Evolutionary conservation across 1,140 invertebrate genomes (phyloP).

Genomic region (Cotesia vestalis): DNA sequence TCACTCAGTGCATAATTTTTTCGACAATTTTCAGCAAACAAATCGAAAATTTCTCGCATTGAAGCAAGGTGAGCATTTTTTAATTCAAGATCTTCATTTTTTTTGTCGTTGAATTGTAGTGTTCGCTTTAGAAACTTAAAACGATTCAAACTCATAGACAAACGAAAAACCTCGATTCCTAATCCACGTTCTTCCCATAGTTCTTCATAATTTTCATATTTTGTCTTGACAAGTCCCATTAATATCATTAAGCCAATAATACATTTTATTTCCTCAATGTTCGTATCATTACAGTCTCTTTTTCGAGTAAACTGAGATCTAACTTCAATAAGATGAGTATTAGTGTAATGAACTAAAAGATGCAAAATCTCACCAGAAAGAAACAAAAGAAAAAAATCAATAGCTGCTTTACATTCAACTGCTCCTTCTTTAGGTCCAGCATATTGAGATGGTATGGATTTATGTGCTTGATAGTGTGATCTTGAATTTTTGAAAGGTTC

Average conservation of each 20-base stretch:
- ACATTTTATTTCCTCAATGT: no score
- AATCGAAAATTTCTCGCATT: background rate
- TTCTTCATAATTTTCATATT: background rate
- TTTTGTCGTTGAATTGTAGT: background rate
- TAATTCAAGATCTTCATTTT: background rate
- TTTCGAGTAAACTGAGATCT: no score
- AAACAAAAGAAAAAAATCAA: constrained; percentile 19
- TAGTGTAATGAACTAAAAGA: no score
- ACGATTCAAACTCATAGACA: background rate
- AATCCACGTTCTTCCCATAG: background rate
- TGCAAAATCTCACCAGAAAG: no score
- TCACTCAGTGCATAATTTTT: background rate
- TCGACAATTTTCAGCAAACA: background rate
- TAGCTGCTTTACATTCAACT: no score
- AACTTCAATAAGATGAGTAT: no score
- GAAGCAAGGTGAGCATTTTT: background rate
- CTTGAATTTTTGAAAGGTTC: no score
- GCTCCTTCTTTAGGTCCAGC: no score
- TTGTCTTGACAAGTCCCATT: background rate
- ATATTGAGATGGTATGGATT: no score
- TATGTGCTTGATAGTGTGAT: no score
- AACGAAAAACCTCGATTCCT: background rate
- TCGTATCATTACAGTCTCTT: no score
- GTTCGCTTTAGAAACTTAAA: background rate
- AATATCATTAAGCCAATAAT: no score